A percentile compares a stretch with the other conserved stretches of the same genome.
Evolutionary conservation across 2,888 invertebrate genomes (phyloP).

Genomic region (Hydrotaea diabolus): DNA sequence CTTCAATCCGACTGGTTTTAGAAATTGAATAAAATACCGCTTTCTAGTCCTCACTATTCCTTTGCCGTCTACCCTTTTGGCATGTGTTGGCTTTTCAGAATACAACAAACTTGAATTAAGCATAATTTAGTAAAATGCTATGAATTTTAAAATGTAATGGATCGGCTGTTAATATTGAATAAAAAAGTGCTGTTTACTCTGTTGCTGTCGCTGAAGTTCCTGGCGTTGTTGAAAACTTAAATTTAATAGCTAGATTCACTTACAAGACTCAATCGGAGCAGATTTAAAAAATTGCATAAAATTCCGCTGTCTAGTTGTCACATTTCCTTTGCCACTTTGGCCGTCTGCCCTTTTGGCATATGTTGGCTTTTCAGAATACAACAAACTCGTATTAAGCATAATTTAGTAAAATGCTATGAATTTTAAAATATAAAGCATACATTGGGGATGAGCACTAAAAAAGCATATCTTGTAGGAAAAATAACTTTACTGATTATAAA

Average conservation of each 20-base stretch:
- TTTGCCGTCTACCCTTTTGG: too few species aligned
- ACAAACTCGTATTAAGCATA: background rate
- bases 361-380: too few species aligned
- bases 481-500: background rate
- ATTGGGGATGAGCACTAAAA: background rate
- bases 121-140: background rate
- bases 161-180: background rate
- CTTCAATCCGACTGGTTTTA: too few species aligned
- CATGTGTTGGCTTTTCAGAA: too few species aligned
- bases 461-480: background rate
- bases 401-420: background rate
- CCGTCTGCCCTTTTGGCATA: too few species aligned
- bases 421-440: conserved; percentile 29
- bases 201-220: too few species aligned
- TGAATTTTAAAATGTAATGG: conserved; percentile 18
- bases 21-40: too few species aligned
- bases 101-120: background rate
- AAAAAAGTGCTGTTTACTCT: background rate
- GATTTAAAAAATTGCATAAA: too few species aligned
- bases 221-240: background rate
- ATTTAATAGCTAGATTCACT: background rate
- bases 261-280: too few species aligned
- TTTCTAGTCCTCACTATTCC: too few species aligned
- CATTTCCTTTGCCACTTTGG: too few species aligned
- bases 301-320: too few species aligned